Base-by-base conservation (phyloP, 2,888 invertebrate genomes). In the Zonitis immaculata region DNA sequence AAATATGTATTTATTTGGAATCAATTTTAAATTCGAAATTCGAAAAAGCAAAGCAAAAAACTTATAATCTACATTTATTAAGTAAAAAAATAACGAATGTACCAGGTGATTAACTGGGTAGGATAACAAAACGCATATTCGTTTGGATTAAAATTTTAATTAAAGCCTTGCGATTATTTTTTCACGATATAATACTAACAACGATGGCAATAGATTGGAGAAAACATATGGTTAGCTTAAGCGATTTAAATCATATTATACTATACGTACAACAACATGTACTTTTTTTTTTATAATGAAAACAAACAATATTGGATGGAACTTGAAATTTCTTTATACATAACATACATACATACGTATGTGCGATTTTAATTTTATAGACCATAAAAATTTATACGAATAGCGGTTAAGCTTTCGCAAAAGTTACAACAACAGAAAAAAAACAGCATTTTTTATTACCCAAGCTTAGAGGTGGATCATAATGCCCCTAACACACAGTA, bases 121-220 rank as follows among this genome's bases (percentile, higher is more conserved):
- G 63, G 56, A 60, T 58, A 55, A 62, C 58, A 64, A 62, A 62
- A 51, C n/a, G 52, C 56, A 47, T 60, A 54, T 52, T 57, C 53
- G 56, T 52, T 44, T 47, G 56, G 60, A 66, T 66, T 64, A 64
- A 61, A 61, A 59, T 66, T 66, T 64, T 66, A 62, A 62, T 62
- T 62, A 61, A 62, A 62, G 50, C 52, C 14, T 25, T 39, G 54
- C 51, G 47, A 39, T 54, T 57, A 60, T 61, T 53, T 12, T 30
- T 6, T 6, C 26, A 32, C 18, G 27, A 48, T 49, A 42, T 47
- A 48, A 14, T 47, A 28, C 26, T 32, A 48, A 18, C 20, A 27
- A 22, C 12, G 20, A 18, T n/a, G n/a, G n/a, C 16, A 8, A 20
- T 30, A 47, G n/a, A n/a, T 7, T 8, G n/a, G 9, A 27, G 25